These are phyloP conservation scores for Fulmarus glacialis DNA, from an alignment of 2,113 vertebrate species.

Conservation along the genomic window DNA sequence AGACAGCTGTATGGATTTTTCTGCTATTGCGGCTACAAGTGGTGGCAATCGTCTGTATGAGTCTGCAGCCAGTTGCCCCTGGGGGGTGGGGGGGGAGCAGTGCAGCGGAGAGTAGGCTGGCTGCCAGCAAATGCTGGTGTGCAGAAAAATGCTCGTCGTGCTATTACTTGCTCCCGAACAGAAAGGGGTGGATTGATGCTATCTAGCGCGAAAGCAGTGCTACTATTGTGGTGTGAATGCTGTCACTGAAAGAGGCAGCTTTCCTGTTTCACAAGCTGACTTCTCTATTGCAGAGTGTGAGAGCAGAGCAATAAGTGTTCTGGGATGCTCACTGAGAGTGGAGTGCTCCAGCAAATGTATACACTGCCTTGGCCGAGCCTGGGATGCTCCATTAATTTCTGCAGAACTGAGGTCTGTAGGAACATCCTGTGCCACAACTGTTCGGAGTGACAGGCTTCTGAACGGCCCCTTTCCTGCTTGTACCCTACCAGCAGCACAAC, in stretches of 20 bases:
- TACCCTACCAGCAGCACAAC: background rate
- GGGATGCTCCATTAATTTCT: background rate
- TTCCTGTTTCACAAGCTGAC: background rate
- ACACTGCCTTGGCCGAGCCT: background rate
- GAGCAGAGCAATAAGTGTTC: background rate
- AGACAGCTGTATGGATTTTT: background rate
- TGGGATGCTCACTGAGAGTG: background rate
- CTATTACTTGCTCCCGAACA: background rate
- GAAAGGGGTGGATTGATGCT: background rate
- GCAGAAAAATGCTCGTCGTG: background rate
- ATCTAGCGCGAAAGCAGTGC: background rate
- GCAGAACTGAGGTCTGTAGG: background rate
- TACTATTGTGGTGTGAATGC: background rate
- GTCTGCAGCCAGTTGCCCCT: background rate
- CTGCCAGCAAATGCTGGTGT: background rate
- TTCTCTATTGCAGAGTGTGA: background rate
- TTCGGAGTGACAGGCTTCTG: background rate
- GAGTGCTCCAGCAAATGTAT: background rate
- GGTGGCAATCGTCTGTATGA: background rate
- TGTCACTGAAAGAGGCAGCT: background rate
- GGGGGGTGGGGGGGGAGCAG: background rate
- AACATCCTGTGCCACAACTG: accelerated
- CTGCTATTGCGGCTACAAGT: background rate
- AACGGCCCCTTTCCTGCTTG: background rate
- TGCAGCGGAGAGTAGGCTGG: accelerated